Conservation (phyloP, 2,888 invertebrate genomes). For the Allolobophora icterica region DNA sequence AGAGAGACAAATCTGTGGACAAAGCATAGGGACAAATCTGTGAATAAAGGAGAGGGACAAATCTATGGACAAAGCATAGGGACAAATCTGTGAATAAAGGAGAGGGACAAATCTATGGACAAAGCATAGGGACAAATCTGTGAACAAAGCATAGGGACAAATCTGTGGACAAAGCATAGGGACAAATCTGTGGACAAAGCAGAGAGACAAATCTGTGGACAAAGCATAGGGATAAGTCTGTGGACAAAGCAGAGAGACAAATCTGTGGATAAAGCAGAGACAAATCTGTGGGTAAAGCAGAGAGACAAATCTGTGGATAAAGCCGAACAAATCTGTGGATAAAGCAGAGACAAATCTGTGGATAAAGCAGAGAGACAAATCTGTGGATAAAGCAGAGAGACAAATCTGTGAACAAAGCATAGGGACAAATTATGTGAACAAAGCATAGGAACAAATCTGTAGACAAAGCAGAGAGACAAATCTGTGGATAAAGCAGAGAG, state of each 20-base stretch:
- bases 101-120: neutral
- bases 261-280: neutral
- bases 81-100: neutral
- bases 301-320: neutral
- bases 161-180: neutral
- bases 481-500: too few species aligned
- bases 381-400: too few species aligned
- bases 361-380: too few species aligned
- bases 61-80: neutral
- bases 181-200: neutral
- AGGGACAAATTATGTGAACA: too few species aligned
- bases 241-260: neutral
- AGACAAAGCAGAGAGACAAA: too few species aligned
- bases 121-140: neutral
- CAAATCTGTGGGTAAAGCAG: neutral
- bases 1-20: neutral
- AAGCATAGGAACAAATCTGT: too few species aligned
- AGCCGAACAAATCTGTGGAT: neutral
- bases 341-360: too few species aligned
- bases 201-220: neutral
- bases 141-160: neutral
- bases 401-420: too few species aligned
- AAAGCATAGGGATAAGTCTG: too few species aligned
- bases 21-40: slow-evolving; percentile 17
- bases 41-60: too few species aligned